Base-by-base conservation (phyloP, 1,140 invertebrate species). In the Gonioctena quinquepunctata region DNA sequence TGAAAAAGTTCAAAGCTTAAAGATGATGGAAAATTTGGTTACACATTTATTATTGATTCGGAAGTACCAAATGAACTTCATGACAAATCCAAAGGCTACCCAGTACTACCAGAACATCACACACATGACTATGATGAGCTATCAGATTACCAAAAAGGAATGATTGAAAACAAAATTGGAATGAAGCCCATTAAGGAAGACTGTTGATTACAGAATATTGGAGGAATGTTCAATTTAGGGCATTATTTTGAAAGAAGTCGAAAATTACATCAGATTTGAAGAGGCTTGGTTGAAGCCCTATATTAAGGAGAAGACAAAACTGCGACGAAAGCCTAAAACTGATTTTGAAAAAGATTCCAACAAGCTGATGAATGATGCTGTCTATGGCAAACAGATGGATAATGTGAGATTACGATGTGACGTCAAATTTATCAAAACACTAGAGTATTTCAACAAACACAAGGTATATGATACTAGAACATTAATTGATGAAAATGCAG, bases 351-450 rank as follows among this genome's bases (percentile, higher is more conserved):
- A 84, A 76, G 78, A 85, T 50, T 82, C 84, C 66, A 85, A 71
- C 57, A 87, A 86, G 75, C 70, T 84, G 2, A 79, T 84, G 75
- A 84, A 83, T 63, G 85, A 86, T n/a, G n/a, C n/a, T n/a, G n/a
- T n/a, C n/a, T n/a, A n/a, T n/a, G n/a, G n/a, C n/a, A n/a, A n/a
- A n/a, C n/a, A n/a, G n/a, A n/a, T n/a, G n/a, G n/a, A n/a, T n/a
- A n/a, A n/a, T n/a, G n/a, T n/a, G n/a, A n/a, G n/a, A n/a, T n/a
- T n/a, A n/a, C n/a, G n/a, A n/a, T n/a, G n/a, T n/a, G n/a, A n/a
- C n/a, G n/a, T n/a, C n/a, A n/a, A n/a, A n/a, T n/a, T n/a, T n/a
- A n/a, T n/a, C n/a, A n/a, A n/a, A n/a, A n/a, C n/a, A n/a, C 27
- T 61, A n/a, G 1, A n/a, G 7, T 11, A 13, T 11, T 61, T 61